Base-by-base conservation (phyloP, 2,888 invertebrate genomes). In the Apomyelois bistriatella region DNA sequence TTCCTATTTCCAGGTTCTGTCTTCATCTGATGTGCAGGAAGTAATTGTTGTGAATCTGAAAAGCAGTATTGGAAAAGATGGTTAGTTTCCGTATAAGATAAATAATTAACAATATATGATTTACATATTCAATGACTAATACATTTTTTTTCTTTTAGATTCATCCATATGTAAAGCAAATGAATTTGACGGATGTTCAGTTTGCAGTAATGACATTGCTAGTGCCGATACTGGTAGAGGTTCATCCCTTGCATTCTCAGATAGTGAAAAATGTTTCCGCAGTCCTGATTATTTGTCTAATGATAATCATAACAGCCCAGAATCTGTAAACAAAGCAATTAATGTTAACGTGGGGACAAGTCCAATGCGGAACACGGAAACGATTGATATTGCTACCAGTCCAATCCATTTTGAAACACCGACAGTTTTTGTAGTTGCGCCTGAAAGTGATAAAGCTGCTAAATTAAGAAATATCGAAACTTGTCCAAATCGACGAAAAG, bases 181-280 rank as follows among this genome's bases (percentile, higher is more conserved):
- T 52, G 58, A 65, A 35, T 60, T 56, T 50, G 65, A 63, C 46
- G 54, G 55, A 12, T 68, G 67, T 53, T 70, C 68, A 16, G 68
- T 72, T 60, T 66, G 56, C 42, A 68, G 66, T 53, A 68, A 72
- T 65, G 82, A 78, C 61, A 57, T 65, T 17, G 66, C 71, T 4
- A 87, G 84, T 62, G 65, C 79, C 50, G 90, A 90, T 58, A 85
- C 87, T 1, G 89, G 90, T 1, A 63, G 82, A 43, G 89, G 87
- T 8, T 89, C 90, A 15, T 90, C 89, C 5, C 66, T 83, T 16
- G 79, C 76, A 32, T 77, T 70, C 59, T 86, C 85, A 9, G 83
- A 85, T 60, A 76, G 65, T 36, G 85, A 85, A 42, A 85, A 82
- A 62, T 75, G 76, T 60, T 68, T 72, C 12, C 68, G 72, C 52